phyloP scores from a whole-genome alignment of 1,140 invertebrate species.

The Aphis craccivora region DNA sequence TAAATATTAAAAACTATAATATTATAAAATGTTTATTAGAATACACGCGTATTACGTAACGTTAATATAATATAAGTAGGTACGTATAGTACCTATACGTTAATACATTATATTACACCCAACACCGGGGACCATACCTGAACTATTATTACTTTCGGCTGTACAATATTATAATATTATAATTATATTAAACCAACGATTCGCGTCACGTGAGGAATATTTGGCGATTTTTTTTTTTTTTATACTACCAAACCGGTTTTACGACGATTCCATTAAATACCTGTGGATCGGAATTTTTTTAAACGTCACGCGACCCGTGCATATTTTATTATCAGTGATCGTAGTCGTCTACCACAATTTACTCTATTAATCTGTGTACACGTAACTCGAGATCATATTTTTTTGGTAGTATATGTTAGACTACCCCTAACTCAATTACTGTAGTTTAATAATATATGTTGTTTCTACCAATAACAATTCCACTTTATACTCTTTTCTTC shows the following conservation, averaged over 20 bases:
- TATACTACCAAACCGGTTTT: not conserved
- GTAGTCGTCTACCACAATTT: not conserved
- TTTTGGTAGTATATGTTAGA: not conserved
- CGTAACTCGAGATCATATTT: not conserved
- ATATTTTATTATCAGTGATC: not conserved
- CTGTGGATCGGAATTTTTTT: not conserved
- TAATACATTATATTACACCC: no score
- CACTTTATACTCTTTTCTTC: not conserved
- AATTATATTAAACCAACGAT: not conserved
- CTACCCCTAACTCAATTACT: not conserved
- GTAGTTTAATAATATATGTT: not conserved
- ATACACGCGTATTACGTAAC: not conserved
- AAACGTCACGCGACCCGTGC: not conserved
- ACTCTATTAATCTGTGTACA: not conserved
- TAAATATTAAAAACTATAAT: not conserved
- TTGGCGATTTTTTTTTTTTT: not conserved
- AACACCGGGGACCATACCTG: not conserved
- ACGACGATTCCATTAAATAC: conserved; percentile 1
- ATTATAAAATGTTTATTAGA: not conserved
- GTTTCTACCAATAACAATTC: not conserved
- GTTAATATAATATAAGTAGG: not conserved
- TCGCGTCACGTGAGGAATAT: not conserved
- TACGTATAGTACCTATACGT: not conserved
- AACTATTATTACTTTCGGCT: not conserved
- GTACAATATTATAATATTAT: not conserved